phyloP scores from a whole-genome alignment of 2,797 vertebrate species.

The Smutsia gigantea region DNA sequence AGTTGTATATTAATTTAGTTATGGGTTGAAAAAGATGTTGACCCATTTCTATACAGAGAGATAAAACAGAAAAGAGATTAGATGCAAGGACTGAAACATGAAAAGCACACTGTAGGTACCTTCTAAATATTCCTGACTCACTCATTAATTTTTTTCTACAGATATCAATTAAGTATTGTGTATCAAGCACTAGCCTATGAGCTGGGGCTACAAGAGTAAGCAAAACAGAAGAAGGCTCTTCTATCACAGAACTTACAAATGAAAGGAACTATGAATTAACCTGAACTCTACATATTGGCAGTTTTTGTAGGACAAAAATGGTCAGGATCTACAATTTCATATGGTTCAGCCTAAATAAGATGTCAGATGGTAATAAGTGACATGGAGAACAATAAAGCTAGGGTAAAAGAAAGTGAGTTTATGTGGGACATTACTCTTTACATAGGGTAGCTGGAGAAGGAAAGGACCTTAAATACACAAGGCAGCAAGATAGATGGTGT shows the following conservation, averaged over 20 bases:
- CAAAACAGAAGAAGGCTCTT: slow-evolving; percentile 37
- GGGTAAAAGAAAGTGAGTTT: neutral
- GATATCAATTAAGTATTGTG: neutral
- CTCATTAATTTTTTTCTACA: slow-evolving; percentile 19
- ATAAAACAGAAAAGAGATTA: slow-evolving; percentile 32
- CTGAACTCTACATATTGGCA: neutral
- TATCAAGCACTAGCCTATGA: neutral
- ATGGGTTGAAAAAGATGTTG: neutral
- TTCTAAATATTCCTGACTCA: neutral
- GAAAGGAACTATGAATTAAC: slow-evolving; percentile 22
- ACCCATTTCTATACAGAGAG: neutral
- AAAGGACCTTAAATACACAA: neutral
- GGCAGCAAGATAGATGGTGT: neutral
- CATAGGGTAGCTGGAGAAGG: neutral
- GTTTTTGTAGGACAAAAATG: slow-evolving; percentile 14
- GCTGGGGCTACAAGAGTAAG: neutral
- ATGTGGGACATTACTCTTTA: neutral
- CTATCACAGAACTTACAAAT: slow-evolving; percentile 4
- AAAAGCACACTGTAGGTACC: neutral
- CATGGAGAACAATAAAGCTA: neutral
- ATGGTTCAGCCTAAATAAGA: neutral
- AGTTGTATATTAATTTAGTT: slow-evolving; percentile 19
- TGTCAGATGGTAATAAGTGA: slow-evolving; percentile 2
- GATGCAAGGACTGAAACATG: neutral
- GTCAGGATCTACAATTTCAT: neutral